These are phyloP conservation scores for Scaptomyza hsui DNA, from an alignment of 1,140 invertebrate species.

Conservation along the genomic window DNA sequence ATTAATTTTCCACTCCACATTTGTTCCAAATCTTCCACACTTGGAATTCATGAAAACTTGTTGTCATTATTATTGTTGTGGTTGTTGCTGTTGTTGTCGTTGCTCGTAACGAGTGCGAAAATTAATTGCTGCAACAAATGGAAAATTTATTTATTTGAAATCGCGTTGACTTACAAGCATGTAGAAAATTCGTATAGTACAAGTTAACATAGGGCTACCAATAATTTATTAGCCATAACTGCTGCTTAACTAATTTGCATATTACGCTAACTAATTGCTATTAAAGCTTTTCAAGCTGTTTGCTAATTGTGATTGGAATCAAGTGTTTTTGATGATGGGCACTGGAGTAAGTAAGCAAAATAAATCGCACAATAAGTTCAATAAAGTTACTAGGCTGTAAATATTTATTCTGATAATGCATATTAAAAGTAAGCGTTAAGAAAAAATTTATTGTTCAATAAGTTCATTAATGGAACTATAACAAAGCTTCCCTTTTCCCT, in stretches of 20 bases:
- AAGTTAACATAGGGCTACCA: conserved; percentile 6
- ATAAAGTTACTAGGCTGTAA: background rate
- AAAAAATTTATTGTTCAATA: too few relatives aligned
- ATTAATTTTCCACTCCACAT: conserved; percentile 71
- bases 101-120: conserved; percentile 39
- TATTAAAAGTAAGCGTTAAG: too few relatives aligned
- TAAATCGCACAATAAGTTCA: too few relatives aligned
- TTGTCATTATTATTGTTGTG: conserved; percentile 19
- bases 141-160: conserved; percentile 62
- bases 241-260: conserved; percentile 34
- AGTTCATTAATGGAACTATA: too few relatives aligned
- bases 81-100: background rate
- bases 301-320: background rate
- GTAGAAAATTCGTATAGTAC: conserved; percentile 2
- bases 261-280: conserved; percentile 7
- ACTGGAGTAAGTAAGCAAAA: too few relatives aligned
- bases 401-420: background rate
- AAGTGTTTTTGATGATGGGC: too few relatives aligned
- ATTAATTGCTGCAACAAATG: conserved; percentile 62
- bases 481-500: too few relatives aligned
- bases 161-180: conserved; percentile 13
- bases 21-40: conserved; percentile 42
- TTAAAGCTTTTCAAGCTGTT: background rate
- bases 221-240: conserved; percentile 39
- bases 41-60: conserved; percentile 17